phyloP scores from a whole-genome alignment of 2,797 vertebrate genomes.

The Chrosomus eos region DNA sequence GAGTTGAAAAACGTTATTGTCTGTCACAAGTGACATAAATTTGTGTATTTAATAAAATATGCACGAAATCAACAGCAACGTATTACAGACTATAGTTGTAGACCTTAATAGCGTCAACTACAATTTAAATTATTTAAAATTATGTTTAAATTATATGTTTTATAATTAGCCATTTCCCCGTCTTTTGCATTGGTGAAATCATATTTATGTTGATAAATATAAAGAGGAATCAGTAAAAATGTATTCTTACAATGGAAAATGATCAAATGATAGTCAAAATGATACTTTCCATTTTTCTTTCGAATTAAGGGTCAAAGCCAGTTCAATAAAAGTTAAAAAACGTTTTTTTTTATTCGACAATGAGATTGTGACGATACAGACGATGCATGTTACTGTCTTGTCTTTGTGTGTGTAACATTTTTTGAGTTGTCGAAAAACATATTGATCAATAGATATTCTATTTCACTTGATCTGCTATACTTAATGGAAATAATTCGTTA shows the following conservation, averaged over 20 bases:
- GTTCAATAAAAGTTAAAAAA: background rate
- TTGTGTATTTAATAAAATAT: background rate
- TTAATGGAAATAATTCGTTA: background rate
- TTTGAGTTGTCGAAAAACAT: background rate
- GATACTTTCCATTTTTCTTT: background rate
- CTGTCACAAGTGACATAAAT: too few species aligned
- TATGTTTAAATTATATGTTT: background rate
- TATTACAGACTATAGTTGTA: background rate
- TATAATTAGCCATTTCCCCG: background rate
- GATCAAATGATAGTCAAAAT: background rate
- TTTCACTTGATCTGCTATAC: background rate
- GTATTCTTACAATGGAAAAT: background rate
- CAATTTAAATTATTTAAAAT: background rate
- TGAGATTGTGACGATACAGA: background rate
- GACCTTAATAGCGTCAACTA: background rate
- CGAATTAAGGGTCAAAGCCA: background rate
- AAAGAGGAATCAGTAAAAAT: background rate
- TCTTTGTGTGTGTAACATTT: background rate
- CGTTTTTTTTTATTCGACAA: background rate
- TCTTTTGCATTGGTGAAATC: background rate
- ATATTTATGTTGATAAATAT: background rate
- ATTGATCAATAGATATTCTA: background rate
- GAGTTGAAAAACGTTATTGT: too few species aligned
- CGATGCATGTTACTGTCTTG: background rate
- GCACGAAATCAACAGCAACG: background rate